phyloP scores from a whole-genome alignment of 2,113 vertebrate species.

The Acanthisitta chloris region DNA sequence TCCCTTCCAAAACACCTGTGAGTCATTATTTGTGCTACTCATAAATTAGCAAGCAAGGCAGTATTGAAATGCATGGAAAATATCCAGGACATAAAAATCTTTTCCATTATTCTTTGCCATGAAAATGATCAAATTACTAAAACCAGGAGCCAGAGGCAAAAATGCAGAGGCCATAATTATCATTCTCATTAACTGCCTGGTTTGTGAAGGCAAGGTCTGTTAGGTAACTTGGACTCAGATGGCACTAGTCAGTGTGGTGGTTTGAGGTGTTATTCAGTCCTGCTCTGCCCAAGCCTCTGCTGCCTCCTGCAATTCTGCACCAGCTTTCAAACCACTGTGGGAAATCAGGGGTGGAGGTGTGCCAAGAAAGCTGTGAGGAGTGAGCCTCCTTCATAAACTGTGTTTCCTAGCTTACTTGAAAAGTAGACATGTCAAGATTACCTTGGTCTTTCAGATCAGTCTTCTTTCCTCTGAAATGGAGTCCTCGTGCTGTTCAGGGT shows the following conservation, averaged over 20 bases:
- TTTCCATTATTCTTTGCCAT: not conserved
- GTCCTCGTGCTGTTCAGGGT: not conserved
- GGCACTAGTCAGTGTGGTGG: rapidly evolving
- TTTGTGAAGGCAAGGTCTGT: not conserved
- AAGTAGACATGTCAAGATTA: not conserved
- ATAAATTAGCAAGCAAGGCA: not conserved
- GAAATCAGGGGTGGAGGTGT: not conserved
- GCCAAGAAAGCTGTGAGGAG: not conserved
- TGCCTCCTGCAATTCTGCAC: not conserved
- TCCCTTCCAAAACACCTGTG: not conserved
- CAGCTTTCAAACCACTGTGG: not conserved
- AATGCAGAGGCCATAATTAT: not conserved
- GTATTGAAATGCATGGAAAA: not conserved
- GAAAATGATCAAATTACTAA: not conserved
- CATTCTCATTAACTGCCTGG: not conserved
- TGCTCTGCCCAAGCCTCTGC: not conserved
- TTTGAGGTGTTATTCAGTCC: not conserved
- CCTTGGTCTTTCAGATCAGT: not conserved
- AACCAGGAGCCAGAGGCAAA: not conserved
- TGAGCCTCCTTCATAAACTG: not conserved
- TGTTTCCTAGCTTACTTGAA: not conserved
- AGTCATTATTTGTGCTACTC: not conserved
- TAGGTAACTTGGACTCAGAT: not conserved
- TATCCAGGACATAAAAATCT: not conserved
- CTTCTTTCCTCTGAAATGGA: not conserved